Percentiles rank a stretch among this genome's conserved stretches.
phyloP scores from a whole-genome alignment of 2,797 vertebrate species.

The Tenualosa thibaudeaui region DNA sequence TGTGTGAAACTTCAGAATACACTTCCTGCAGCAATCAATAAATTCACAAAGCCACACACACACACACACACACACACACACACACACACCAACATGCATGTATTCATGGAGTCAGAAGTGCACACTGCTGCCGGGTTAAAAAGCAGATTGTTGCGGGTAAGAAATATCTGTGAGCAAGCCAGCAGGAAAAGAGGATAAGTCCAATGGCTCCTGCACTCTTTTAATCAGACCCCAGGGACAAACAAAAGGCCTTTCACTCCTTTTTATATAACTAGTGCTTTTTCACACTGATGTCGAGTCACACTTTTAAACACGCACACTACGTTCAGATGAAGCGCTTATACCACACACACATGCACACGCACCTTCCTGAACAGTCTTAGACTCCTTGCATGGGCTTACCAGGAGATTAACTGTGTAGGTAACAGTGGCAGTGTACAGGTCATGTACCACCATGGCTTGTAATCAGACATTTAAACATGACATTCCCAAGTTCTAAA shows the following conservation, averaged over 20 bases:
- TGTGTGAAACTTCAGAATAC: conserved; percentile 75
- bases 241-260: conserved; percentile 5
- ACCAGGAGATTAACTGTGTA: neutral
- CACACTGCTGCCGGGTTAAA: neutral
- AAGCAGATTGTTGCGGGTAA: neutral
- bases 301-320: neutral
- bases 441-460: neutral
- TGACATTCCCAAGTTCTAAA: neutral
- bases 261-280: conserved; percentile 4
- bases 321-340: neutral
- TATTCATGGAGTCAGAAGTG: neutral
- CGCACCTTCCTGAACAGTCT: neutral
- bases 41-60: conserved; percentile 61
- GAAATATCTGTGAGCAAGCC: neutral
- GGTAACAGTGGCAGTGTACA: neutral
- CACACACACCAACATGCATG: conserved; percentile 15
- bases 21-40: conserved; percentile 82
- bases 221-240: neutral
- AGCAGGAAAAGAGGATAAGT: neutral
- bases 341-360: neutral
- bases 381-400: neutral
- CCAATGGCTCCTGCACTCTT: conserved; percentile 11
- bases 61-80: conserved; percentile 39
- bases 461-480: neutral
- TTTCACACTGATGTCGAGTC: neutral